Conservation (phyloP, 2,888 invertebrate species). For the Schizotus pectinicornis region DNA sequence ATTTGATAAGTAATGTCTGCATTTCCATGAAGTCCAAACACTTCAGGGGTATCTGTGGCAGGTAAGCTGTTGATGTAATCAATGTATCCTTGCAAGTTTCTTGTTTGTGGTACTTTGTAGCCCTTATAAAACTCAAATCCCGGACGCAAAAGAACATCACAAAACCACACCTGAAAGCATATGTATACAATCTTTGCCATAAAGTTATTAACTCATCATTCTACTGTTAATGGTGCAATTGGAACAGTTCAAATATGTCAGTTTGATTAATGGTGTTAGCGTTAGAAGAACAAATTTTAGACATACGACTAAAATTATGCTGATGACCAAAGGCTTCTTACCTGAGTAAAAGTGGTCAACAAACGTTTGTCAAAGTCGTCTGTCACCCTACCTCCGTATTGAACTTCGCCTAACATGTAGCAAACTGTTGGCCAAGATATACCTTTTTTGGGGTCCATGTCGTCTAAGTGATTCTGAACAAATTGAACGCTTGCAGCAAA, state of each 20-base stretch:
- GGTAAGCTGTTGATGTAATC: conserved; percentile 88
- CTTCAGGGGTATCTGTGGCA: conserved; percentile 88
- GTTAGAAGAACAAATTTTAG: not conserved
- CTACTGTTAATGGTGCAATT: too few relatives aligned
- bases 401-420: conserved; percentile 95
- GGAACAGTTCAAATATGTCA: too few relatives aligned
- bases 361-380: conserved; percentile 96
- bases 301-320: not conserved
- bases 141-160: conserved; percentile 83
- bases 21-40: conserved; percentile 95
- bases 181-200: too few relatives aligned
- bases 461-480: conserved; percentile 94
- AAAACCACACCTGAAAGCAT: conserved; percentile 81
- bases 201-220: too few relatives aligned
- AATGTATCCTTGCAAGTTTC: conserved; percentile 79
- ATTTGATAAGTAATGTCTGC: conserved; percentile 98
- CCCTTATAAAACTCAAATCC: conserved; percentile 94
- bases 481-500: conserved; percentile 96
- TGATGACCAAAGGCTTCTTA: conserved; percentile 24
- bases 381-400: conserved; percentile 85
- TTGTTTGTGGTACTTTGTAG: conserved; percentile 88
- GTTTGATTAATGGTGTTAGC: too few relatives aligned
- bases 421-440: conserved; percentile 97
- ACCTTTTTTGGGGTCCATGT: conserved; percentile 95
- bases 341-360: conserved; percentile 88